A percentile compares a stretch with the other conserved stretches of the same genome.
These are phyloP conservation scores for Orthosia gracilis DNA, from an alignment of 2,888 invertebrate genomes.

Conservation along the genomic window DNA sequence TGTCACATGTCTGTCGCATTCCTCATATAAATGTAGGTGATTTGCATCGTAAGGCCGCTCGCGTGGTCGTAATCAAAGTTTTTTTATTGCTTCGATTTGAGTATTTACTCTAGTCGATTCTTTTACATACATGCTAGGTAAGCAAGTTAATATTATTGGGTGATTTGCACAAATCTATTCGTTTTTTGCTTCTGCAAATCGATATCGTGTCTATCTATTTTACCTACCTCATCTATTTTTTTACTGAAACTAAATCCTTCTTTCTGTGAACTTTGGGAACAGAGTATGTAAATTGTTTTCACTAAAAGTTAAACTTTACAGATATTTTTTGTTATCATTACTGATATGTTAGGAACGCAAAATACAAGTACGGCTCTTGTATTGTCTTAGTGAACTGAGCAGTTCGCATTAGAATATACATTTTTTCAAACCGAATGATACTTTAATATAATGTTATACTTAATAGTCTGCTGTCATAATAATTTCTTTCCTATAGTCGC, in stretches of 20 bases:
- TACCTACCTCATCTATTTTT: no score
- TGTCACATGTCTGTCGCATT: slow-evolving; percentile 78
- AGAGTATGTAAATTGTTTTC: background rate
- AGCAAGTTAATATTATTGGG: slow-evolving; percentile 13
- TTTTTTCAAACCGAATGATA: slow-evolving; percentile 22
- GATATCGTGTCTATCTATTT: background rate
- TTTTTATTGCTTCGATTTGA: slow-evolving; percentile 61
- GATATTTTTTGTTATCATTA: background rate
- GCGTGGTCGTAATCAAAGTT: slow-evolving; percentile 74
- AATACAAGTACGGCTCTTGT: slow-evolving; percentile 18
- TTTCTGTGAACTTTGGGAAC: background rate
- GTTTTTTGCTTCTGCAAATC: slow-evolving; percentile 8
- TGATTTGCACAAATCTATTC: slow-evolving; percentile 15
- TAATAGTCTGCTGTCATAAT: slow-evolving; percentile 39
- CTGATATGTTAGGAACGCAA: background rate
- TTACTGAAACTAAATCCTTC: background rate
- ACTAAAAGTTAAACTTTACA: background rate
- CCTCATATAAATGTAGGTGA: slow-evolving; percentile 76
- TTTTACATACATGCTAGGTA: slow-evolving; percentile 38
- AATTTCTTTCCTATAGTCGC: slow-evolving; percentile 26
- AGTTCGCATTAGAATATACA: slow-evolving; percentile 3
- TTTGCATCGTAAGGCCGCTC: slow-evolving; percentile 77
- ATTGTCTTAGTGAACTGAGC: slow-evolving; percentile 30
- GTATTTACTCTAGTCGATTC: slow-evolving; percentile 45
- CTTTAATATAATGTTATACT: slow-evolving; percentile 39